Conservation (phyloP, 2,797 vertebrate species). For the Myotis findleyi region DNA sequence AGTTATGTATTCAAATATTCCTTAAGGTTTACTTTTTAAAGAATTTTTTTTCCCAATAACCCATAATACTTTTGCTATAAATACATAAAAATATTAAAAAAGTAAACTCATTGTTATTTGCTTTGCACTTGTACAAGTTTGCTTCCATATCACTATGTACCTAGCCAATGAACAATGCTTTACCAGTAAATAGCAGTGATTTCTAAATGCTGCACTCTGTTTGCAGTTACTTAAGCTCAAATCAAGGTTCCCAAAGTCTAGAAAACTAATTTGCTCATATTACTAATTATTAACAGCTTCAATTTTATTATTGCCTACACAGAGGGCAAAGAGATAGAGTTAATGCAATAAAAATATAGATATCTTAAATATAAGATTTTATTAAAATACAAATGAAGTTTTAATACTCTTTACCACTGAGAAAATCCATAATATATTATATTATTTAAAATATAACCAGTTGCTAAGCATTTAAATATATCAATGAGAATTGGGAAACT, state of each 20-base stretch:
- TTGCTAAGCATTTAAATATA: conserved; percentile 14
- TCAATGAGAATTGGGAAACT: not conserved
- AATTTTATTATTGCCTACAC: not conserved
- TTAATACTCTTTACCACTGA: not conserved
- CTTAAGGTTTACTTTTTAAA: conserved; percentile 13
- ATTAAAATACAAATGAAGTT: conserved; percentile 7
- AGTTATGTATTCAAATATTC: not conserved
- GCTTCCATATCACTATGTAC: conserved; percentile 32
- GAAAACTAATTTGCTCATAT: conserved; percentile 11
- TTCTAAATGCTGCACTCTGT: not conserved
- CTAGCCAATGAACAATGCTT: conserved; percentile 35
- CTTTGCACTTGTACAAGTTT: conserved; percentile 30
- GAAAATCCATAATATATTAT: not conserved
- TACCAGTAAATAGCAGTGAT: not conserved
- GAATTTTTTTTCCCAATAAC: not conserved
- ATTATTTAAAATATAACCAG: conserved; percentile 30
- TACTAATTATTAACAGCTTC: conserved; percentile 33
- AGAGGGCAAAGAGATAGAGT: conserved; percentile 20
- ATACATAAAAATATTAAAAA: conserved; percentile 53
- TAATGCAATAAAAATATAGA: not conserved
- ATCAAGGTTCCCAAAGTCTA: not conserved
- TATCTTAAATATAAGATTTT: not conserved
- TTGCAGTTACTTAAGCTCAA: not conserved
- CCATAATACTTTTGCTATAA: conserved; percentile 19
- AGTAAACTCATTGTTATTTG: not conserved